A percentile compares a stretch with the other conserved stretches of the same genome.
phyloP scores from a whole-genome alignment of 2,113 vertebrate genomes.

The Spea multiplicata region DNA sequence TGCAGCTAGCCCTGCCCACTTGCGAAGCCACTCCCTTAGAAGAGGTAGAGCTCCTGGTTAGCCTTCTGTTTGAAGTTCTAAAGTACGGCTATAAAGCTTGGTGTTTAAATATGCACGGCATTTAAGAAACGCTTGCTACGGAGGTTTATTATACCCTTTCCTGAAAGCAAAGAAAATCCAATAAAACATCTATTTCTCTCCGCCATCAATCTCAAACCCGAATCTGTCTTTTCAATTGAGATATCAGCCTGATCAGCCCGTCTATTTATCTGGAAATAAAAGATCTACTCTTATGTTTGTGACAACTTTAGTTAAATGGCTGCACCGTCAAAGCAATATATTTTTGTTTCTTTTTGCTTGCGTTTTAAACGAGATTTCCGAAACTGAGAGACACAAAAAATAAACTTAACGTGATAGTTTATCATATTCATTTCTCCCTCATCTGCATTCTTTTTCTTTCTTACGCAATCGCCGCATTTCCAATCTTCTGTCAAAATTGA shows the following conservation, averaged over 20 bases:
- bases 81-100: too few species aligned
- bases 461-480: conserved; percentile 12
- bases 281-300: conserved; percentile 20
- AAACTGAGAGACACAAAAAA: conserved; percentile 22
- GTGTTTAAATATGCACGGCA: too few species aligned
- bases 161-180: conserved; percentile 20
- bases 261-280: conserved; percentile 36
- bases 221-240: conserved; percentile 27
- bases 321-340: not conserved
- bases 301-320: conserved; percentile 19
- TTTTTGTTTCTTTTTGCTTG: too few species aligned
- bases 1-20: too few species aligned
- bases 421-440: not conserved
- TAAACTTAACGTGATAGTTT: conserved; percentile 20
- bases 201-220: conserved; percentile 25
- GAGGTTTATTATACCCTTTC: not conserved
- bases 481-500: conserved; percentile 44
- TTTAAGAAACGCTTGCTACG: too few species aligned
- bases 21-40: too few species aligned
- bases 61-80: too few species aligned
- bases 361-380: conserved; percentile 24
- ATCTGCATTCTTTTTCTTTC: conserved; percentile 30
- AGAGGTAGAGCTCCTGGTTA: too few species aligned
- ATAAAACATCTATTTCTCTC: conserved; percentile 14
- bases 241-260: conserved; percentile 12